A percentile compares a stretch with the other conserved stretches of the same genome.
These are phyloP conservation scores for Sebastolobus altivelis DNA, from an alignment of 2,797 vertebrate species.

Conservation along the genomic window DNA sequence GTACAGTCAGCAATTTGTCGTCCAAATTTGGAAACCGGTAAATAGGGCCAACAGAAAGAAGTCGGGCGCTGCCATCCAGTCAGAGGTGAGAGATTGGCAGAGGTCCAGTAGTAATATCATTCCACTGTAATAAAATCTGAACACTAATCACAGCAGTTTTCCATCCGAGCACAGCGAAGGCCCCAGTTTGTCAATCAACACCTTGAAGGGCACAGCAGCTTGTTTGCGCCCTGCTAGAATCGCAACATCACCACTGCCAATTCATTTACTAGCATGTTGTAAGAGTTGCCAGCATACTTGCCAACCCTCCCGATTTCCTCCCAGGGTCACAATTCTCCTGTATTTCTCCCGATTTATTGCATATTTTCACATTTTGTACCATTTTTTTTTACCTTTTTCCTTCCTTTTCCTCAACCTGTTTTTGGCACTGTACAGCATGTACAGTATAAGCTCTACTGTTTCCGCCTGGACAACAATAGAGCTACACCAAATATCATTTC, in stretches of 20 bases:
- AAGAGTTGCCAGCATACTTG: neutral
- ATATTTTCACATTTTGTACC: too few relatives aligned
- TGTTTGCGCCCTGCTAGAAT: neutral
- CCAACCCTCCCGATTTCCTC: too few relatives aligned
- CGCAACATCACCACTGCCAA: neutral
- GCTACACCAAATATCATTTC: too few relatives aligned
- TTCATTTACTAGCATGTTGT: neutral
- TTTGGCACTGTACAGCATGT: too few relatives aligned
- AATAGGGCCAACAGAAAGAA: neutral
- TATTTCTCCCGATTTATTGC: too few relatives aligned
- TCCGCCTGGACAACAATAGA: too few relatives aligned
- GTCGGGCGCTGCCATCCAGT: neutral
- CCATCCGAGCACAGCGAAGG: neutral
- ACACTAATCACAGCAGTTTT: slow-evolving; percentile 12
- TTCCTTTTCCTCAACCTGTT: too few relatives aligned
- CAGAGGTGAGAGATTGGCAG: slow-evolving; percentile 2
- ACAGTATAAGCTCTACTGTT: too few relatives aligned
- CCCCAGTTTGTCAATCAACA: slow-evolving; percentile 4
- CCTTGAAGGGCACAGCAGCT: neutral
- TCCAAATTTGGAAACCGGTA: slow-evolving; percentile 10
- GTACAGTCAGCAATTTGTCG: neutral
- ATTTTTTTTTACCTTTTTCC: too few relatives aligned
- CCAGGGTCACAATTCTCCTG: too few relatives aligned
- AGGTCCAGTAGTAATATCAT: neutral
- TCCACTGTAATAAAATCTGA: slow-evolving; percentile 13